Evolutionary conservation across 1,140 invertebrate species (phyloP).

Genomic region (Drosophila suzukii): DNA sequence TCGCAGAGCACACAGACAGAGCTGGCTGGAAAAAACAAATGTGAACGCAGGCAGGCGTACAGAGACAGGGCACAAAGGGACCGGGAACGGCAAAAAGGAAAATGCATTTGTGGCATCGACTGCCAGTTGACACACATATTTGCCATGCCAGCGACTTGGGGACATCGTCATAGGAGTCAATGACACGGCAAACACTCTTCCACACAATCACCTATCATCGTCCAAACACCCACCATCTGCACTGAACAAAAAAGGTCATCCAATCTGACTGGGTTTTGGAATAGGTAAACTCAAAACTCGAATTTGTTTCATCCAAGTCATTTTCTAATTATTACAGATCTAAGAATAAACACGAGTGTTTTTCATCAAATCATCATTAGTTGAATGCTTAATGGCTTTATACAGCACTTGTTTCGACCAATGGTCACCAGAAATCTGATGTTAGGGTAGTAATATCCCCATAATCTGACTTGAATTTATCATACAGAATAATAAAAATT

Average conservation of each 20-base stretch:
- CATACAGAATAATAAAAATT: no score
- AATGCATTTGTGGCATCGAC: conserved; percentile 64
- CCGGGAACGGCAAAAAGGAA: conserved; percentile 24
- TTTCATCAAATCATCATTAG: no score
- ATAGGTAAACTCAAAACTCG: no score
- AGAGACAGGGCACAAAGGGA: conserved; percentile 21
- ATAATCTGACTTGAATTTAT: no score
- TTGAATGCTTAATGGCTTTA: no score
- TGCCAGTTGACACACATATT: conserved; percentile 79
- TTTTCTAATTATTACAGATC: no score
- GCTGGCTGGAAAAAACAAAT: conserved; percentile 4
- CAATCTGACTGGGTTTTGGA: no score
- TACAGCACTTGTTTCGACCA: no score
- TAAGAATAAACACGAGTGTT: no score
- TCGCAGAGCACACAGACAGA: conserved; percentile 37
- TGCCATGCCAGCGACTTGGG: conserved; percentile 54
- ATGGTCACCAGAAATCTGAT: no score
- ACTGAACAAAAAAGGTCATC: neutral
- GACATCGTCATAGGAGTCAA: conserved; percentile 55
- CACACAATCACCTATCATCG: neutral
- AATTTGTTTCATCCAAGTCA: no score
- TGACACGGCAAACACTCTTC: conserved; percentile 50
- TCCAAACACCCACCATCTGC: neutral
- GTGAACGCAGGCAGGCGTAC: conserved; percentile 12
- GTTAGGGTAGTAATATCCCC: no score